Conservation (phyloP, 2,113 vertebrate genomes). For the Macaca mulatta region DNA sequence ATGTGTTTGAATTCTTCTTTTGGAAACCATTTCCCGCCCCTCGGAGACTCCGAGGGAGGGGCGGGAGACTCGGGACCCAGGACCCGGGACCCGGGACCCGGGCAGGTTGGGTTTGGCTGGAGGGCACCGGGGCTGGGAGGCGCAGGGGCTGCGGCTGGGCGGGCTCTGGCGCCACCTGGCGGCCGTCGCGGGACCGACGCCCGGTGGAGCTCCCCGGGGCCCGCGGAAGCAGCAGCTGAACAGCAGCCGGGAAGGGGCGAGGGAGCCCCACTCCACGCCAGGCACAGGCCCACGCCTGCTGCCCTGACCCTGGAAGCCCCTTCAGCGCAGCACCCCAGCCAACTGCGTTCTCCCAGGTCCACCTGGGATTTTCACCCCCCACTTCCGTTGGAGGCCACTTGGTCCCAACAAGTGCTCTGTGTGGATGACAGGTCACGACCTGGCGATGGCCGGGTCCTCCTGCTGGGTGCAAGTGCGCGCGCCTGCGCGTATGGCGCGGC, state of each 20-base stretch:
- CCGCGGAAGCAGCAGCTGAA: accelerated
- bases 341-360: not conserved
- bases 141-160: not conserved
- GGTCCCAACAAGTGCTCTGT: not conserved
- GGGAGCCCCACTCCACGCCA: accelerated
- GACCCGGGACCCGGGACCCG: too few relatives aligned
- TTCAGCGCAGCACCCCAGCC: too few relatives aligned
- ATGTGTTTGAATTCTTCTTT: not conserved
- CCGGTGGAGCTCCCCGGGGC: accelerated
- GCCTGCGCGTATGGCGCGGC: accelerated
- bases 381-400: not conserved
- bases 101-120: too few relatives aligned
- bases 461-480: not conserved
- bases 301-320: not conserved
- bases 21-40: not conserved
- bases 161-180: slow-evolving; percentile 64
- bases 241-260: accelerated
- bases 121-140: not conserved
- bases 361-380: not conserved
- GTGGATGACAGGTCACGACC: not conserved
- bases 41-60: not conserved
- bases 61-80: accelerated
- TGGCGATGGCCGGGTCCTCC: not conserved
- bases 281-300: not conserved
- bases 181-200: accelerated